phyloP scores from a whole-genome alignment of 2,888 invertebrate genomes.

The Chrysomela aeneicollis region DNA sequence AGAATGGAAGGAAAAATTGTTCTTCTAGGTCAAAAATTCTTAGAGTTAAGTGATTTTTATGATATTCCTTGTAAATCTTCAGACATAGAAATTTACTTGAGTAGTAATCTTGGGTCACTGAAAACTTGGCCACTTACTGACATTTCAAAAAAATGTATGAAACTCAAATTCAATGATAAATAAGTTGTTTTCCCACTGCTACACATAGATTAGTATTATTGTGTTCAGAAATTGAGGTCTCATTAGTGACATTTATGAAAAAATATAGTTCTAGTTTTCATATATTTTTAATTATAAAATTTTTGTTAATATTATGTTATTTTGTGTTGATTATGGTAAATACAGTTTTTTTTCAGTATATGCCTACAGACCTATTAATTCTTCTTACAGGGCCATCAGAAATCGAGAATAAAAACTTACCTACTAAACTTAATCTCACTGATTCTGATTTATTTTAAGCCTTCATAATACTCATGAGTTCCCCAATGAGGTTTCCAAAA shows the following conservation, averaged over 20 bases:
- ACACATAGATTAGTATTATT: not conserved
- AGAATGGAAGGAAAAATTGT: not conserved
- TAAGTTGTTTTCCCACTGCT: conserved; percentile 2
- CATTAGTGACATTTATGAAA: not conserved
- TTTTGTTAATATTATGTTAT: too few species aligned
- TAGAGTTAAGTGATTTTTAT: not conserved
- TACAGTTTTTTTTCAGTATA: too few species aligned
- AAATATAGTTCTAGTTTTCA: not conserved
- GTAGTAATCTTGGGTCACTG: not conserved
- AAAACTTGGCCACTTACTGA: not conserved
- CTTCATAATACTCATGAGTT: too few species aligned
- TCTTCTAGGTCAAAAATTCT: not conserved
- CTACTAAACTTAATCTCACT: too few species aligned
- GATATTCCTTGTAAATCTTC: conserved; percentile 11
- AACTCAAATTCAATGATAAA: conserved; percentile 10
- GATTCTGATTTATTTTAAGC: too few species aligned
- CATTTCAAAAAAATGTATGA: not conserved
- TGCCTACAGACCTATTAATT: too few species aligned
- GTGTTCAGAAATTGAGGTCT: not conserved
- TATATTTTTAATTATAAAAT: too few species aligned
- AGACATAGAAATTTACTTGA: not conserved
- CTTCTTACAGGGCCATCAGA: too few species aligned
- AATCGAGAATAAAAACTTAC: too few species aligned
- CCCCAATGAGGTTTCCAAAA: too few species aligned
- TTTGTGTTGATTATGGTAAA: too few species aligned